Conservation (phyloP, 2,888 invertebrate species). For the Dolomedes plantarius region DNA sequence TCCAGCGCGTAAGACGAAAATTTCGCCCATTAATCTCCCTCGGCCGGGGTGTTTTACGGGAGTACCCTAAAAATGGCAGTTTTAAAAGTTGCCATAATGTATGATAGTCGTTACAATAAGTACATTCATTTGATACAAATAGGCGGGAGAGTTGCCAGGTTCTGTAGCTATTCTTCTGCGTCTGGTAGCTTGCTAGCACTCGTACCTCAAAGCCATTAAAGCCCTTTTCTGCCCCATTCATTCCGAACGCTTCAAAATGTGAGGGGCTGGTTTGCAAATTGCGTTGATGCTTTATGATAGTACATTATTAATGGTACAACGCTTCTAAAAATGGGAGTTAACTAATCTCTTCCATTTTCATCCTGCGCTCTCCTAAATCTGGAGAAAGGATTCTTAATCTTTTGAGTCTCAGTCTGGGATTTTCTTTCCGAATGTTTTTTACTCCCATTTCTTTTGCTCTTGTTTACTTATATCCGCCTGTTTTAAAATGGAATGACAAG, state of each 20-base stretch:
- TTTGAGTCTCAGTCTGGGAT: background rate
- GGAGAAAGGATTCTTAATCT: background rate
- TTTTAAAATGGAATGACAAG: no score
- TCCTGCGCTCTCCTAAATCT: background rate
- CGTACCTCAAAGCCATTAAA: slow-evolving; percentile 72
- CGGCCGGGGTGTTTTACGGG: slow-evolving; percentile 51
- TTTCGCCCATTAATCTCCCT: slow-evolving; percentile 68
- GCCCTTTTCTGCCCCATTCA: slow-evolving; percentile 66
- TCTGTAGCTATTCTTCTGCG: slow-evolving; percentile 64
- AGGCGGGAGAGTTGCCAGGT: slow-evolving; percentile 72
- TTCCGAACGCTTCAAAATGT: slow-evolving; percentile 57
- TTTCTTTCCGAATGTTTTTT: background rate
- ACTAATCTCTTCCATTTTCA: background rate
- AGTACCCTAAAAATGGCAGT: slow-evolving; percentile 70
- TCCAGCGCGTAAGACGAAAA: slow-evolving; percentile 61
- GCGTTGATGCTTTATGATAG: slow-evolving; percentile 19
- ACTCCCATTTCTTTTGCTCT: no score
- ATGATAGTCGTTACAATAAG: slow-evolving; percentile 72
- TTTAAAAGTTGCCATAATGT: slow-evolving; percentile 71
- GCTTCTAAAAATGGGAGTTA: background rate
- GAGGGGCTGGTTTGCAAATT: slow-evolving; percentile 68
- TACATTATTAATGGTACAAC: background rate
- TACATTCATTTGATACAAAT: slow-evolving; percentile 72
- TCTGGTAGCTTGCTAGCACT: slow-evolving; percentile 63
- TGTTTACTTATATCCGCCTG: no score